phyloP scores from a whole-genome alignment of 1,140 invertebrate genomes.

The Subanguina moxae region DNA sequence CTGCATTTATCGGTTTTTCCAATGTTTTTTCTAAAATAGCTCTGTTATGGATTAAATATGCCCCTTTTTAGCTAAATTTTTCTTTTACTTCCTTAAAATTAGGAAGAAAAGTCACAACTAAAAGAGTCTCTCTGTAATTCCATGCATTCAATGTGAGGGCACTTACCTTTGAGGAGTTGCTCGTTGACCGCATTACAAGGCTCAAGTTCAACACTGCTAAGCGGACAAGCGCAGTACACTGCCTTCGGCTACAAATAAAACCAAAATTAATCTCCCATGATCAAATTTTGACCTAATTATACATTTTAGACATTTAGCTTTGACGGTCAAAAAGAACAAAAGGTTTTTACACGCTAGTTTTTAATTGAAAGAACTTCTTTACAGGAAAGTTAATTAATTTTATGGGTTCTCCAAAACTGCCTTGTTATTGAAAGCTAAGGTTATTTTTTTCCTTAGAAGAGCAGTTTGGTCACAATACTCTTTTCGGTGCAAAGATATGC shows the following conservation, averaged over 20 bases:
- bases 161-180: conserved; percentile 37
- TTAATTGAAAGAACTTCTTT: no score
- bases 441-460: no score
- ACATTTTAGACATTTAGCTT: conserved; percentile 2
- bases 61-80: background rate
- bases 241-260: conserved; percentile 38
- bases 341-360: no score
- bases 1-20: conserved; percentile 14
- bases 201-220: conserved; percentile 29
- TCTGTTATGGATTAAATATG: no score
- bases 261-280: background rate
- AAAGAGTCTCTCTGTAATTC: background rate
- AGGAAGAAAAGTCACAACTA: background rate
- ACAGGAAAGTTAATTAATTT: no score
- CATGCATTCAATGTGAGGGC: background rate
- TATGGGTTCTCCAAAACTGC: no score
- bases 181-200: conserved; percentile 44
- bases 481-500: no score
- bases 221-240: conserved; percentile 50
- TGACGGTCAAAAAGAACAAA: no score
- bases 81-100: conserved; percentile 2
- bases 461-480: no score
- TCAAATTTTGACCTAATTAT: conserved; percentile 1
- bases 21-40: conserved; percentile 25
- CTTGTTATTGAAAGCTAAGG: no score